Base-by-base conservation (phyloP, 2,888 invertebrate species). In the Drosophila phalerata region DNA sequence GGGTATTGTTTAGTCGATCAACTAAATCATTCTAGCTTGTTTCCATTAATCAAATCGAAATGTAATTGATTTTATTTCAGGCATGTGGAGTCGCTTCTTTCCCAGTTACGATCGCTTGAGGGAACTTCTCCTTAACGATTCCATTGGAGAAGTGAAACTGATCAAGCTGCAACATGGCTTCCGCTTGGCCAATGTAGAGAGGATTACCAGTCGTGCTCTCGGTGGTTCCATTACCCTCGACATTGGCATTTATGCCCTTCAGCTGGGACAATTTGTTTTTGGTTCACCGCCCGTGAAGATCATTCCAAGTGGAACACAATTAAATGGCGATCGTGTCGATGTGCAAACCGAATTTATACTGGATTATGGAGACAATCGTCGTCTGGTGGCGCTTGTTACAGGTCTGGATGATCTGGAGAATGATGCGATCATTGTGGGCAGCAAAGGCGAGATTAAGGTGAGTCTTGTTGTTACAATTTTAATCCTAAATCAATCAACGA, bases 51-150 rank as follows among this genome's bases (percentile, higher is more conserved):
- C 5, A 11, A 53, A 19, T 17, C 8, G 19, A 10, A 37, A 11
- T 1, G 25, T 5, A 22, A 22, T 30, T 15, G 19, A n/a, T n/a
- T 11, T 42, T 22, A 38, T 9, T 38, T 10, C 15, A 82, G 81
- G 96, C 0, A 94, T 97, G 38, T 98, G 98, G 98, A 96, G 96
- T 0, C 94, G 98, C 48, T 97, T 94, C 81, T 95, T 97, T 73
- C 98, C 98, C 0, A 94, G 94, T 0, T 97, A 97, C 90, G 93
- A 94, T 42, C 94, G 95, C 68, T 89, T 97, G 52, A 94, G 94
- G 57, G 94, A 96, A 76, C 94, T 95, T 81, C 93, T 98, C 3
- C 93, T 94, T 0, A 90, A 93, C 5, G 96, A 95, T 5, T 94
- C 92, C 57, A 93, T 97, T 64, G 97, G 97, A 1, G 95, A 96